Evolutionary conservation across 2,113 vertebrate genomes (phyloP).

Genomic region (Laticauda colubrina): DNA sequence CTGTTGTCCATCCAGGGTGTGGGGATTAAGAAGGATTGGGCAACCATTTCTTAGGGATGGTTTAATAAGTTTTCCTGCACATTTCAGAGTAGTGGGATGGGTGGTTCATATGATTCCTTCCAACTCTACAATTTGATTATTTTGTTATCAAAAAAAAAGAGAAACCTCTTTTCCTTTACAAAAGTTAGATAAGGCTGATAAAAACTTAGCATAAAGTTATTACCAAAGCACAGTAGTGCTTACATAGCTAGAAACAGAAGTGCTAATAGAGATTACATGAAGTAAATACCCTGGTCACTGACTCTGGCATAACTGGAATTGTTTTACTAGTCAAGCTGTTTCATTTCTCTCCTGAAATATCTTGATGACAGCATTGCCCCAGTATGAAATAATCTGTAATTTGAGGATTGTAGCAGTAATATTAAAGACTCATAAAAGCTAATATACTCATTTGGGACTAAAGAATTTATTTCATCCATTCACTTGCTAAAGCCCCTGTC

Average conservation of each 20-base stretch:
- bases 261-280: not conserved
- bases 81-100: not conserved
- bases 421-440: not conserved
- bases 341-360: not conserved
- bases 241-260: not conserved
- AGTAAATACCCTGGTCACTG: not conserved
- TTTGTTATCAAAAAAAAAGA: not conserved
- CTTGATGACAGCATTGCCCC: not conserved
- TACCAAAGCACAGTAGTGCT: not conserved
- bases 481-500: too few species aligned
- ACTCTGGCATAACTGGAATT: not conserved
- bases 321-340: not conserved
- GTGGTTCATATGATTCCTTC: not conserved
- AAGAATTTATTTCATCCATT: not conserved
- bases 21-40: not conserved
- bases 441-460: not conserved
- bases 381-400: not conserved
- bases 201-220: not conserved
- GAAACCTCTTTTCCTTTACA: not conserved
- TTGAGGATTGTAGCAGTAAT: fast-evolving
- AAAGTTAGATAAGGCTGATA: not conserved
- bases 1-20: not conserved
- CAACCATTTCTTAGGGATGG: not conserved
- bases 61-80: not conserved
- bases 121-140: not conserved